These are phyloP conservation scores for Orientallactaga bullata DNA, from an alignment of 2,113 vertebrate genomes.

Conservation along the genomic window DNA sequence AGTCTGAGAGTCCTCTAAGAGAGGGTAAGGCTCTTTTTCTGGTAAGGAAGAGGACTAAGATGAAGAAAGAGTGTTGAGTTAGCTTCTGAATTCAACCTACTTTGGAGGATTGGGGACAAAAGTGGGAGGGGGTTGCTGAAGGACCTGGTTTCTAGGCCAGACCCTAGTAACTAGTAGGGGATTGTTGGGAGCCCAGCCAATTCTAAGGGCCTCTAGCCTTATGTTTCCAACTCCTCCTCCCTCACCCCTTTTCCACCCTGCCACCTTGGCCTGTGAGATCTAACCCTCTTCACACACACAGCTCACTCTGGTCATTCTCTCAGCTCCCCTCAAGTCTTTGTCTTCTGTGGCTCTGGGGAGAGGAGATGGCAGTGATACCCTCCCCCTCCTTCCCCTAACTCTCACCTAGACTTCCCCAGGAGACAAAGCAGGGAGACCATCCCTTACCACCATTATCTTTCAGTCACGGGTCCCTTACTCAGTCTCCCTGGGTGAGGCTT, in stretches of 20 bases:
- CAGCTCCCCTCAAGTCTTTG: constrained; percentile 71
- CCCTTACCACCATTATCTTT: constrained; percentile 18
- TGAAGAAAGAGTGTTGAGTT: not conserved
- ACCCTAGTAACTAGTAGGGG: not conserved
- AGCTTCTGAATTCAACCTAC: constrained; percentile 17
- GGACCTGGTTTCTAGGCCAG: not conserved
- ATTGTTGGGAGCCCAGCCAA: not conserved
- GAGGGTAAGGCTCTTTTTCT: not conserved
- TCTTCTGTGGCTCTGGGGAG: constrained; percentile 59
- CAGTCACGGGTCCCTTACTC: not conserved
- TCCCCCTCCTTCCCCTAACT: constrained; percentile 25
- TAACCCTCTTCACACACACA: not conserved
- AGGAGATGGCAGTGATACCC: constrained; percentile 4
- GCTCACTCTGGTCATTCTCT: constrained; percentile 44
- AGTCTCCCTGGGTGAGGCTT: not conserved
- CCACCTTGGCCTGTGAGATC: not conserved
- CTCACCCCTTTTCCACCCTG: not conserved
- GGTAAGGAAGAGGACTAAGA: not conserved
- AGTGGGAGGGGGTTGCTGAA: not conserved
- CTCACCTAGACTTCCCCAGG: constrained; percentile 8
- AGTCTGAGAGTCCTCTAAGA: not conserved
- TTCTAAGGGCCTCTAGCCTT: not conserved
- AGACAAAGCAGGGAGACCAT: constrained; percentile 75
- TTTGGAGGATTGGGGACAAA: not conserved
- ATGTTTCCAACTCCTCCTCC: not conserved